Evolutionary conservation across 2,888 invertebrate genomes (phyloP).

Genomic region (Sycophila texana): DNA sequence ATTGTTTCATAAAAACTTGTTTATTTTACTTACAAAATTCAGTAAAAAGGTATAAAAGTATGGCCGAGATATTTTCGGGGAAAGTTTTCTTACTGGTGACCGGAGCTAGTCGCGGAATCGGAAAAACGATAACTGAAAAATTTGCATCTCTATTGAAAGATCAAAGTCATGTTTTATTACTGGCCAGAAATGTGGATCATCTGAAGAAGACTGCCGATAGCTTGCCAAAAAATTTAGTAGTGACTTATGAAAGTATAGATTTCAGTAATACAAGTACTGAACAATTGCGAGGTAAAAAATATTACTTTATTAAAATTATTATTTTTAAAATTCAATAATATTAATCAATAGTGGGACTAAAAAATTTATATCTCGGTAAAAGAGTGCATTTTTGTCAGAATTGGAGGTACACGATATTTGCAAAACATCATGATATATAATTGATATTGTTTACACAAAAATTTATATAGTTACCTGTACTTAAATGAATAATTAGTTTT

Average conservation of each 20-base stretch:
- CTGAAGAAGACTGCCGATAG: constrained; percentile 81
- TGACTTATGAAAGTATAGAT: constrained; percentile 76
- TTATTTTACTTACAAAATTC: too few species aligned
- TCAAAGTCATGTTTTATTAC: constrained; percentile 82
- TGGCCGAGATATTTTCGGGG: constrained; percentile 62
- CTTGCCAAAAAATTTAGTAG: constrained; percentile 76
- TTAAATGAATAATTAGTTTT: too few species aligned
- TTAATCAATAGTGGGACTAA: too few species aligned
- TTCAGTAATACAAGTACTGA: constrained; percentile 60
- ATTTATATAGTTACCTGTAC: too few species aligned
- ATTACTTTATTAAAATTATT: background rate
- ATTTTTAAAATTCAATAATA: background rate
- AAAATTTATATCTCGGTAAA: too few species aligned
- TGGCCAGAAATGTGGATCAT: constrained; percentile 84
- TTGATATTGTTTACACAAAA: too few species aligned
- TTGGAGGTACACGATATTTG: too few species aligned
- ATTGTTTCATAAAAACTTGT: too few species aligned
- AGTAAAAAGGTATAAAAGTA: background rate
- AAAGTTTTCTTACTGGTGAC: constrained; percentile 80
- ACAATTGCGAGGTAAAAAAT: constrained; percentile 35
- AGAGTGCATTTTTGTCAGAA: too few species aligned
- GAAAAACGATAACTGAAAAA: constrained; percentile 85
- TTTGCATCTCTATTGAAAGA: constrained; percentile 81
- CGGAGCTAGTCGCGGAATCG: constrained; percentile 93
- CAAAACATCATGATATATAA: too few species aligned